Percentiles rank a stretch among this genome's conserved stretches.
Evolutionary conservation across 2,797 vertebrate species (phyloP).

Genomic region (Scyliorhinus canicula): DNA sequence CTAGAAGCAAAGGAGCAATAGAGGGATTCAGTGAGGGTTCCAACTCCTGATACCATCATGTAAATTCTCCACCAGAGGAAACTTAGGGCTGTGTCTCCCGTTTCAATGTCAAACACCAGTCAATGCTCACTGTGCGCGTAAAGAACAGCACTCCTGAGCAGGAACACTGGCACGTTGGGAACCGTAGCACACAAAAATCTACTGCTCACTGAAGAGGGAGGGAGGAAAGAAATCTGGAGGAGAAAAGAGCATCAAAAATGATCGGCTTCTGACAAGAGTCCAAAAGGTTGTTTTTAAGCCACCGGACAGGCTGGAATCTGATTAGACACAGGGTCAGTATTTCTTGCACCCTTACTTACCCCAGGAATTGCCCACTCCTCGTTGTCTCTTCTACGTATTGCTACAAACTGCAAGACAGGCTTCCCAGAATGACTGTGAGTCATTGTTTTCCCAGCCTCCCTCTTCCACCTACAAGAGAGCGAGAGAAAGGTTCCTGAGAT

Average conservation of each 20-base stretch:
- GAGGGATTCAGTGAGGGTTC: neutral
- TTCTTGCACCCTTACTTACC: neutral
- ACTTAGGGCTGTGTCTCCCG: neutral
- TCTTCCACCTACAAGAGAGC: slow-evolving; percentile 25
- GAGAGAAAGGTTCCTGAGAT: neutral
- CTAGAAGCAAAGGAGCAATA: neutral
- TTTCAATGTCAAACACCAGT: neutral
- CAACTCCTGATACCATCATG: neutral
- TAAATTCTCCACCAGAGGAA: neutral
- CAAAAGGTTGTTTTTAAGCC: neutral
- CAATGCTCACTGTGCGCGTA: neutral
- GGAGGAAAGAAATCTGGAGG: neutral
- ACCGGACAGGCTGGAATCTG: neutral
- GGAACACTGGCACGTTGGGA: neutral
- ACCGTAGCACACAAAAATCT: neutral
- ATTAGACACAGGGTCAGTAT: neutral
- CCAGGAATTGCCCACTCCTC: slow-evolving; percentile 33
- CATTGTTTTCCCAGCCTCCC: neutral
- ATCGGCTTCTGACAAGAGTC: neutral
- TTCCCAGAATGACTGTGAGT: neutral
- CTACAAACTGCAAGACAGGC: slow-evolving; percentile 30
- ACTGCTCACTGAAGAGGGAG: neutral
- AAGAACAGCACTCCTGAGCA: neutral
- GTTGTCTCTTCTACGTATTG: slow-evolving; percentile 26
- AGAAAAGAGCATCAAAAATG: neutral